Evolutionary conservation across 2,888 invertebrate species (phyloP), one percentile per base, ranked within the genome.

Genomic region (Subacronicta megacephala): DNA sequence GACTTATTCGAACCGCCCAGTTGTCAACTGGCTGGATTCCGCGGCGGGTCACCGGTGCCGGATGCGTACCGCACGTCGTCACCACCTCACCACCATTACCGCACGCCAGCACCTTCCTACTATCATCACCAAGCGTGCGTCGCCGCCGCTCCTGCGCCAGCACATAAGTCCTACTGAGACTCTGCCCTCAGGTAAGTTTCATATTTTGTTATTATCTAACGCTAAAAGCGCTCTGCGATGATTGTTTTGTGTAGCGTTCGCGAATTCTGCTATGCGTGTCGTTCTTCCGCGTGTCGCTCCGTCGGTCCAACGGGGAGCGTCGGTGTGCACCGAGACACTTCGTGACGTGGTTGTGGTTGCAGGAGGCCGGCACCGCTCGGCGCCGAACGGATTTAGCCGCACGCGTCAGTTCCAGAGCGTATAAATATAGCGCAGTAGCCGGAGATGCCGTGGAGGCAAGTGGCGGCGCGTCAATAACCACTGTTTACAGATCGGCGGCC

Each of bases 71-170:
- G 93, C 73, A 82, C 90, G 40, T 87, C 92, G 61, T 85, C 95
- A 4, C 92, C 93, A 52, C 90, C 91, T 31, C 92, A 95, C 61
- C 93, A 95, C 56, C 91, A 93, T 87, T 88, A 94, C 80, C 87
- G 92, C 79, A 73, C 95, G 52, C 90, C 93, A 13, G 92, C 92
- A 41, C 91, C 93, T 38, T 87, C 93, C 33, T 92, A 95, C 74
- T 93, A 95, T 62, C 95, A 95, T 72, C 95, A 95, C 75, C 95
- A 95, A 83, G 95, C 95, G 68, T 95, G 95, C 86, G 95, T 95
- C 43, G 95, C 94, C 43, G 93, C 93, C 37, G 93, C 87, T 46
- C 92, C 93, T 33, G 85, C 93, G 45, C 89, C 92, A 45, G 92
- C 93, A 47, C 94, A 93, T 78, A 94, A 94, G 84, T 94, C 93